Evolutionary conservation across 2,113 vertebrate species (phyloP).

Genomic region (Phrynosoma platyrhinos): DNA sequence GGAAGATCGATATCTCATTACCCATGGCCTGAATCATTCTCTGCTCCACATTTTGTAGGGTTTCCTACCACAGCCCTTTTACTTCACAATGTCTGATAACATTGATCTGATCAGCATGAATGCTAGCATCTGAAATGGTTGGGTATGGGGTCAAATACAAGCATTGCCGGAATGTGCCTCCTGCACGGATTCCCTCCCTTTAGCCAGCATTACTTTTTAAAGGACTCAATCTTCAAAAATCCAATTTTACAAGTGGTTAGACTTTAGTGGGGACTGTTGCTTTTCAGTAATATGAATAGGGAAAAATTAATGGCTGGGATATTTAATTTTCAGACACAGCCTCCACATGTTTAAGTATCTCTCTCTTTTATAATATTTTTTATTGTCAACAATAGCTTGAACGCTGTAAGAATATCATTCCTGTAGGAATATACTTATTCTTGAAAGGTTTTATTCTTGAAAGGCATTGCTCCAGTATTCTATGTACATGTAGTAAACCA

Average conservation of each 20-base stretch:
- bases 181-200: slow-evolving; percentile 19
- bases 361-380: slow-evolving; percentile 51
- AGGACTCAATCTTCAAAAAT: slow-evolving; percentile 74
- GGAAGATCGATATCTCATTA: slow-evolving; percentile 48
- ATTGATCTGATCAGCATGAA: slow-evolving; percentile 53
- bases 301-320: slow-evolving; percentile 68
- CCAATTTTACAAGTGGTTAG: slow-evolving; percentile 79
- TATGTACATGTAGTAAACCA: background rate
- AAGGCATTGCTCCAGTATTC: background rate
- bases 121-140: slow-evolving; percentile 9
- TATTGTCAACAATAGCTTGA: slow-evolving; percentile 51
- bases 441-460: background rate
- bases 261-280: slow-evolving; percentile 76
- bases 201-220: slow-evolving; percentile 49
- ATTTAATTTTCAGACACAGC: slow-evolving; percentile 61
- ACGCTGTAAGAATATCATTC: slow-evolving; percentile 32
- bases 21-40: slow-evolving; percentile 25
- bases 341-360: slow-evolving; percentile 37
- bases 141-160: background rate
- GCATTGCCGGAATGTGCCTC: slow-evolving; percentile 33
- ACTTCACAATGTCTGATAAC: slow-evolving; percentile 37
- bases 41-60: slow-evolving; percentile 33
- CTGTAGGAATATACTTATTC: slow-evolving; percentile 7
- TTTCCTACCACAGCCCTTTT: slow-evolving; percentile 45
- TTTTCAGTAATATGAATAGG: slow-evolving; percentile 73